A percentile compares a stretch with the other conserved stretches of the same genome.
phyloP scores from a whole-genome alignment of 1,140 invertebrate genomes.

The Drosophila pachea region DNA sequence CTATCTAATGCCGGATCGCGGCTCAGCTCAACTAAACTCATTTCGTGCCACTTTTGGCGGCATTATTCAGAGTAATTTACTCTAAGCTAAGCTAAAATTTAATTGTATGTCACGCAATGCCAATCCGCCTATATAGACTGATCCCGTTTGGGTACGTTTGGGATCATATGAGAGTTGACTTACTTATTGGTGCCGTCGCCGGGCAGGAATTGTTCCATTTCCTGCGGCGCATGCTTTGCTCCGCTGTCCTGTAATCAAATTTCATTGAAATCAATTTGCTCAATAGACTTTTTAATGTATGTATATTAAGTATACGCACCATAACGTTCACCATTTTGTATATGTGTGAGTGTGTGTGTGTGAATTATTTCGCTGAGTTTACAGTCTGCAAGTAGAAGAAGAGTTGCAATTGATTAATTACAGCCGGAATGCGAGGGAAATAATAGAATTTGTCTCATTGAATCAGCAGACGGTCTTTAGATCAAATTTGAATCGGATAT shows the following conservation, averaged over 20 bases:
- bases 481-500: slow-evolving; percentile 15
- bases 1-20: slow-evolving; percentile 3
- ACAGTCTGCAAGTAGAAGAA: slow-evolving; percentile 42
- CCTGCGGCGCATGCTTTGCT: slow-evolving; percentile 77
- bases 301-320: slow-evolving; percentile 46
- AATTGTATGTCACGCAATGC: slow-evolving; percentile 53
- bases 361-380: slow-evolving; percentile 32
- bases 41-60: slow-evolving; percentile 38
- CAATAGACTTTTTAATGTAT: slow-evolving; percentile 17
- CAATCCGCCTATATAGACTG: slow-evolving; percentile 1
- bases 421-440: slow-evolving; percentile 16
- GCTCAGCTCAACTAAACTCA: not conserved
- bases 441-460: slow-evolving; percentile 51
- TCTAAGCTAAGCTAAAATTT: slow-evolving; percentile 38
- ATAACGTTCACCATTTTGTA: slow-evolving; percentile 74
- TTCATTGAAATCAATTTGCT: slow-evolving; percentile 20
- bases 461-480: slow-evolving; percentile 45
- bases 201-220: slow-evolving; percentile 84
- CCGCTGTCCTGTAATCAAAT: slow-evolving; percentile 57
- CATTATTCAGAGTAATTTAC: slow-evolving; percentile 53
- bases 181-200: slow-evolving; percentile 76
- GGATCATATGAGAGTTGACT: slow-evolving; percentile 33
- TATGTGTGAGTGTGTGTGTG: slow-evolving; percentile 16
- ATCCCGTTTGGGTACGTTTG: not conserved
- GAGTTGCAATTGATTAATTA: slow-evolving; percentile 21